phyloP scores from a whole-genome alignment of 2,113 vertebrate species.

The Polyodon spathula region DNA sequence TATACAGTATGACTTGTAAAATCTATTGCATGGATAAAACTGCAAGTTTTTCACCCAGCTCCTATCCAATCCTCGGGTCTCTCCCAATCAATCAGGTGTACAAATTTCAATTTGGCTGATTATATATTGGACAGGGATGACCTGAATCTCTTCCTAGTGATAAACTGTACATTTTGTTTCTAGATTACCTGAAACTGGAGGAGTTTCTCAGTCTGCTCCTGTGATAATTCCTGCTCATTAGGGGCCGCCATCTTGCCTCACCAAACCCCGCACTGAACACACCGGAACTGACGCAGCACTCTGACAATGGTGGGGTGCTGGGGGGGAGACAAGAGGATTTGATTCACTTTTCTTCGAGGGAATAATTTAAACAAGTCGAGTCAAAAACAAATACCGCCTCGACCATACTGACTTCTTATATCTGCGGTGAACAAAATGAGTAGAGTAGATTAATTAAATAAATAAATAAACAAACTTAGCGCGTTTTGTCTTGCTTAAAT shows the following conservation, averaged over 20 bases:
- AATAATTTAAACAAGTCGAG: too few relatives aligned
- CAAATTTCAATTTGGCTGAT: too few relatives aligned
- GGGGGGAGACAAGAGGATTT: background rate
- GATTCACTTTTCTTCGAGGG: too few relatives aligned
- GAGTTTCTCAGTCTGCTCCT: conserved; percentile 98
- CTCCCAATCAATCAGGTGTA: background rate
- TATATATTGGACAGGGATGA: background rate
- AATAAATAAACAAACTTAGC: too few relatives aligned
- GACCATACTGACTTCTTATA: too few relatives aligned
- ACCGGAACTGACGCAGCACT: conserved; percentile 58
- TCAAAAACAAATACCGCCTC: too few relatives aligned
- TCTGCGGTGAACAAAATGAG: too few relatives aligned
- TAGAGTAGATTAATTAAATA: too few relatives aligned
- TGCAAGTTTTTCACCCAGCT: too few relatives aligned
- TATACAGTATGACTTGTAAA: too few relatives aligned
- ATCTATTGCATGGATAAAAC: too few relatives aligned
- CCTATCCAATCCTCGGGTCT: background rate
- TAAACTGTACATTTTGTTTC: background rate
- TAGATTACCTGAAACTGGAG: conserved; percentile 90
- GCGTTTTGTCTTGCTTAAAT: too few relatives aligned
- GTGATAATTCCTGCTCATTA: conserved; percentile 96
- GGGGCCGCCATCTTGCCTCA: conserved; percentile 97
- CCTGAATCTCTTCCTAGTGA: background rate
- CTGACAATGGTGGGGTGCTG: conserved; percentile 7
- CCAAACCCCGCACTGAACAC: conserved; percentile 76